Evolutionary conservation across 2,888 invertebrate genomes (phyloP).

Genomic region (Nemapogon koenigi): DNA sequence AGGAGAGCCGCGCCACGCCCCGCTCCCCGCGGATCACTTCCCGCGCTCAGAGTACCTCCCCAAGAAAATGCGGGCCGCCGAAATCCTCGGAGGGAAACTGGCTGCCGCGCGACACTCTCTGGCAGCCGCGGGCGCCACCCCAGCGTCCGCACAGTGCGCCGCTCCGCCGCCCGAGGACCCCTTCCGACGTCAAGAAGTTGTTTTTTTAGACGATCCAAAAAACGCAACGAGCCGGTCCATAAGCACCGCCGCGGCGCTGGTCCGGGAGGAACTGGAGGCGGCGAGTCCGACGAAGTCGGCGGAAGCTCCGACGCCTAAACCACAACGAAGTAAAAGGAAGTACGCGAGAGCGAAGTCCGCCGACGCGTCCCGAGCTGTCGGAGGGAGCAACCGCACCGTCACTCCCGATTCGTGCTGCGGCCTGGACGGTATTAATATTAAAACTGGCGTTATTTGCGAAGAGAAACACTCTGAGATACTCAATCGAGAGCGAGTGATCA

Average conservation of each 20-base stretch:
- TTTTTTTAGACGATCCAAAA: constrained; percentile 65
- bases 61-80: constrained; percentile 60
- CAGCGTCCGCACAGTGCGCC: constrained; percentile 17
- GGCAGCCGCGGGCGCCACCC: constrained; percentile 22
- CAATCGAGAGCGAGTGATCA: constrained; percentile 73
- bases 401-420: constrained; percentile 52
- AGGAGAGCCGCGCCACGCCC: constrained; percentile 28
- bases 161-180: background rate
- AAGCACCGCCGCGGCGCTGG: constrained; percentile 65
- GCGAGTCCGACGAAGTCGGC: constrained; percentile 60
- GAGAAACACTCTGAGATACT: constrained; percentile 61
- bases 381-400: constrained; percentile 31
- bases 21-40: too few species aligned
- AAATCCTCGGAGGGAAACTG: constrained; percentile 51
- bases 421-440: constrained; percentile 50
- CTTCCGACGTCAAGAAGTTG: constrained; percentile 32
- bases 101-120: constrained; percentile 31
- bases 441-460: constrained; percentile 51
- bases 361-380: too few species aligned
- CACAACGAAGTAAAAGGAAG: constrained; percentile 22
- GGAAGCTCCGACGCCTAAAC: constrained; percentile 55
- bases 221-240: constrained; percentile 63
- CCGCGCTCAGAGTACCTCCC: constrained; percentile 50
- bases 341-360: constrained; percentile 33
- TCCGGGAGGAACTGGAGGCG: constrained; percentile 60